Percentiles rank a stretch among this genome's conserved stretches.
Conservation (phyloP, 2,113 vertebrate species). For the Zosterops japonicus region DNA sequence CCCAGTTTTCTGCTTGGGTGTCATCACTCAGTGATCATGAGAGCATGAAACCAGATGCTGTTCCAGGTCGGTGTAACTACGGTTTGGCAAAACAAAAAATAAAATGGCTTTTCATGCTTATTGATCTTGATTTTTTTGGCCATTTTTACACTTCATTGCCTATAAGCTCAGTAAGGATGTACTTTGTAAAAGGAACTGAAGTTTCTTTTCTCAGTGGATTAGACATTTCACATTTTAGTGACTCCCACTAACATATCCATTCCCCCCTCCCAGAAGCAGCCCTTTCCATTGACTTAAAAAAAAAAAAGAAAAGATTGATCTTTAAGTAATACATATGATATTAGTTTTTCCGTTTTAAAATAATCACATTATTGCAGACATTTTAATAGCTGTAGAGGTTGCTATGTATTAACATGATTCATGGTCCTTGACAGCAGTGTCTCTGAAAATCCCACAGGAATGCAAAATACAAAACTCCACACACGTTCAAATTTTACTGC, state of each 20-base stretch:
- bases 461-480: constrained; percentile 83
- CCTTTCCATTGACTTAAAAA: constrained; percentile 55
- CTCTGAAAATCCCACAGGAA: constrained; percentile 83
- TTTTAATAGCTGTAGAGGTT: constrained; percentile 87
- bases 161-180: constrained; percentile 36
- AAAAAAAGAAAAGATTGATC: constrained; percentile 65
- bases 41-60: constrained; percentile 56
- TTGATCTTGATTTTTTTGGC: constrained; percentile 59
- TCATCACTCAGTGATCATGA: constrained; percentile 52
- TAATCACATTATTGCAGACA: constrained; percentile 88
- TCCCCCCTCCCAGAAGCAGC: constrained; percentile 27
- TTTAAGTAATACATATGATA: constrained; percentile 83
- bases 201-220: constrained; percentile 59
- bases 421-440: constrained; percentile 86
- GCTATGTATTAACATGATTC: constrained; percentile 86
- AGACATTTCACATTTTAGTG: constrained; percentile 64
- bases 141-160: constrained; percentile 62
- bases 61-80: constrained; percentile 25
- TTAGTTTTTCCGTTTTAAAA: constrained; percentile 84
- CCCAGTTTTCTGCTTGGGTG: constrained; percentile 58
- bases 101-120: constrained; percentile 69
- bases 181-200: constrained; percentile 65
- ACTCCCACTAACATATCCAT: constrained; percentile 52
- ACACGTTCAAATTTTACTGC: constrained; percentile 86
- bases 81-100: constrained; percentile 70